Percentiles rank a stretch among this genome's conserved stretches.
These are phyloP conservation scores for Bucorvus abyssinicus DNA, from an alignment of 2,797 vertebrate genomes.

Conservation along the genomic window DNA sequence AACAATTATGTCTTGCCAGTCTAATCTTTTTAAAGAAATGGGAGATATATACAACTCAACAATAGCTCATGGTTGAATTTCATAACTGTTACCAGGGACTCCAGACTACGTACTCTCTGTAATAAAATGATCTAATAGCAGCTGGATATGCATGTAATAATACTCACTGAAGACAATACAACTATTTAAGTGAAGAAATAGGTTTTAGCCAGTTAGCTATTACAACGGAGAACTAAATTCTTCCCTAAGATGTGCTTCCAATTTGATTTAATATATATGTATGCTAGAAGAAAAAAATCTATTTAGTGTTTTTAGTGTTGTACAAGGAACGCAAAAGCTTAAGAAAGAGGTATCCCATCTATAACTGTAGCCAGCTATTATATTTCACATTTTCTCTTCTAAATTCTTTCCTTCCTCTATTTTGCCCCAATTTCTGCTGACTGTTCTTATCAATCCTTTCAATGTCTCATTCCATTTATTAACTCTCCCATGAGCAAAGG, in stretches of 20 bases:
- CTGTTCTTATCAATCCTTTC: background rate
- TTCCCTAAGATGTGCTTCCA: background rate
- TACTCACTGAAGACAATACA: background rate
- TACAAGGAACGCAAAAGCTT: background rate
- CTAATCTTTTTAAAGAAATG: background rate
- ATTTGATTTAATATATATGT: background rate
- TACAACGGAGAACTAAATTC: background rate
- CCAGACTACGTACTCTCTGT: background rate
- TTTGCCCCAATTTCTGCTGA: slow-evolving; percentile 19
- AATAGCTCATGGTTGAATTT: background rate
- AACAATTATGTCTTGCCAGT: background rate
- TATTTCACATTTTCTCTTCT: background rate
- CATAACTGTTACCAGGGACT: background rate
- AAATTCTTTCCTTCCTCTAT: background rate
- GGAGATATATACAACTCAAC: background rate
- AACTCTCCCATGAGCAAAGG: background rate
- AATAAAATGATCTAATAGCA: background rate
- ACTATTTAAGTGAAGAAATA: background rate
- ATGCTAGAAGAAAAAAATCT: background rate
- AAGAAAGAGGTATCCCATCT: background rate
- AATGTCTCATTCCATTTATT: slow-evolving; percentile 2
- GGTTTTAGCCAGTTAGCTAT: background rate
- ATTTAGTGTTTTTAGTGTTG: background rate
- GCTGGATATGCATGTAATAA: background rate
- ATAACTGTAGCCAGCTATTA: background rate